A percentile compares a stretch with the other conserved stretches of the same genome.
Conservation (phyloP, 2,888 invertebrate genomes). For the Glyphotaelius pellucidus region DNA sequence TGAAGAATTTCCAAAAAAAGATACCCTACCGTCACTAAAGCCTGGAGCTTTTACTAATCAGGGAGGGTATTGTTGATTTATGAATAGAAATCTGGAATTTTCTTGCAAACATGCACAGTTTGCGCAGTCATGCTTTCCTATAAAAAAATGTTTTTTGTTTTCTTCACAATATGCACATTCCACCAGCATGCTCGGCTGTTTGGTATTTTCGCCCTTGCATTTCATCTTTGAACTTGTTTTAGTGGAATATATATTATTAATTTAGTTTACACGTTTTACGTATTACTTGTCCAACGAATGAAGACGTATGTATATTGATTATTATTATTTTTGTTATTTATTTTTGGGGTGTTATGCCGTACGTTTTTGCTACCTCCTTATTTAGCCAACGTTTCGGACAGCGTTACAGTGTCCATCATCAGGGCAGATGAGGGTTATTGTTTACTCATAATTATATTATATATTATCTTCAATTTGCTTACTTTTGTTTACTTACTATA, state of each 20-base stretch:
- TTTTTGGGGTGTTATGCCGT: too few relatives aligned
- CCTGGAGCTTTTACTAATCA: constrained; percentile 24
- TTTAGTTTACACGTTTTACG: neutral
- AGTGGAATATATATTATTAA: neutral
- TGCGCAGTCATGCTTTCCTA: constrained; percentile 11
- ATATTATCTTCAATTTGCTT: too few relatives aligned
- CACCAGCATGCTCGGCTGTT: neutral
- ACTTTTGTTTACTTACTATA: too few relatives aligned
- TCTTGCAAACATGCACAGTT: neutral
- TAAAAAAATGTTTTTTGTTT: neutral
- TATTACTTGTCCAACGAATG: too few relatives aligned
- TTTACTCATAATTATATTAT: too few relatives aligned
- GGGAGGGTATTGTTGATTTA: constrained; percentile 34
- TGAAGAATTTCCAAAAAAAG: neutral
- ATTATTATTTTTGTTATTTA: too few relatives aligned
- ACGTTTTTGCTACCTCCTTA: too few relatives aligned
- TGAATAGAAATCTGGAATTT: constrained; percentile 39
- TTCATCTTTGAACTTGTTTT: neutral
- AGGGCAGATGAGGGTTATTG: too few relatives aligned
- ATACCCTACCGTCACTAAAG: neutral
- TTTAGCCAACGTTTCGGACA: too few relatives aligned
- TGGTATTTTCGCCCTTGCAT: neutral
- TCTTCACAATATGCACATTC: neutral
- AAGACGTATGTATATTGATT: too few relatives aligned
- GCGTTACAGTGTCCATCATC: too few relatives aligned